Evolutionary conservation across 2,113 vertebrate species (phyloP).

Genomic region (Tupaia chinensis): DNA sequence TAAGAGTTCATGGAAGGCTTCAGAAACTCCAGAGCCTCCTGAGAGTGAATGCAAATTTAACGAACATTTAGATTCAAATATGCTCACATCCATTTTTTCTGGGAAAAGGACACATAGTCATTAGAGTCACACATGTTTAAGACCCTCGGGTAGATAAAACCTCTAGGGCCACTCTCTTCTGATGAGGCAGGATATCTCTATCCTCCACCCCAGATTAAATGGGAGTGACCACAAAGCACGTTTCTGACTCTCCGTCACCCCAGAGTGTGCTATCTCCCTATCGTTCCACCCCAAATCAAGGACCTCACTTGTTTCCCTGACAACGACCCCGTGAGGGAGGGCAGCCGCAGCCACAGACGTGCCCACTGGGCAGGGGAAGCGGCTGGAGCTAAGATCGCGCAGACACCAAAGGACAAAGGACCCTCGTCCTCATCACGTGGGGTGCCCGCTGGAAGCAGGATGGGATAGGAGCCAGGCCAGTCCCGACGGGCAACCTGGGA

Average conservation of each 20-base stretch:
- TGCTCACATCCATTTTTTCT: neutral
- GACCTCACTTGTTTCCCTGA: neutral
- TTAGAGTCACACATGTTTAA: neutral
- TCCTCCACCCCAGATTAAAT: neutral
- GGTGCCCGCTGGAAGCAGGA: neutral
- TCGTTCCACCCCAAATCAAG: too few species aligned
- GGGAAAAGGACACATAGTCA: neutral
- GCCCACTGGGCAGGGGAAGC: neutral
- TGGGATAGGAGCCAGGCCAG: neutral
- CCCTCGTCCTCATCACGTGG: neutral
- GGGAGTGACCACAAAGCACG: neutral
- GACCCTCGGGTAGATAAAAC: too few species aligned
- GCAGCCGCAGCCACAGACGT: too few species aligned
- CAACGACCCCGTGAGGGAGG: neutral
- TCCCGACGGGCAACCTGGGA: neutral
- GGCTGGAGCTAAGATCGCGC: neutral
- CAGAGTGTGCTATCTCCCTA: accelerated
- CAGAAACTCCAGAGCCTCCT: neutral
- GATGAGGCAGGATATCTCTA: neutral
- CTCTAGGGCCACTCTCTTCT: neutral
- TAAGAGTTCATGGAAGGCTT: neutral
- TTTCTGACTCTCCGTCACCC: neutral
- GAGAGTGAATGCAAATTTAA: neutral
- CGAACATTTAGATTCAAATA: too few species aligned
- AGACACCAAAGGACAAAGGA: neutral